Percentiles rank a stretch among this genome's conserved stretches.
These are phyloP conservation scores for Sinella curviseta DNA, from an alignment of 1,140 invertebrate species.

Conservation along the genomic window DNA sequence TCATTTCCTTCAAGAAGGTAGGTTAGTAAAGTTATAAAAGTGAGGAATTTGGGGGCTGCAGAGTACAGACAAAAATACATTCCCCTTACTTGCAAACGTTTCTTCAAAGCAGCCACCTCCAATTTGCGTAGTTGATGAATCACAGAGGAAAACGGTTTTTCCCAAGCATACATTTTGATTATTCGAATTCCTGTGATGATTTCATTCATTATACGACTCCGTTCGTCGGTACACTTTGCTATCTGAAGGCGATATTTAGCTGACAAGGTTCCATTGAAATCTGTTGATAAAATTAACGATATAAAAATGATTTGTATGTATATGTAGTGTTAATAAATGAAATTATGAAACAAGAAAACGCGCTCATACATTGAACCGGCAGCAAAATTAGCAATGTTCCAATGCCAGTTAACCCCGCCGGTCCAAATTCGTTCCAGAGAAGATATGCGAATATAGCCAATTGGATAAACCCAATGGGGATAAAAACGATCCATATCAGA, in stretches of 20 bases:
- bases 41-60: slow-evolving; percentile 28
- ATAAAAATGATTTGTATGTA: no score
- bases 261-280: not conserved
- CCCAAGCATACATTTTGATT: slow-evolving; percentile 7
- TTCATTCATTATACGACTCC: not conserved
- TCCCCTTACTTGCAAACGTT: slow-evolving; percentile 25
- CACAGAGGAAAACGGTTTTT: slow-evolving; percentile 12
- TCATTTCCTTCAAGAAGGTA: slow-evolving; percentile 1
- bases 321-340: no score
- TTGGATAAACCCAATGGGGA: slow-evolving; percentile 79
- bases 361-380: not conserved
- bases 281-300: slow-evolving; percentile 42
- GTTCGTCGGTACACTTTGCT: not conserved
- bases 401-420: not conserved
- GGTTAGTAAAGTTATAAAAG: slow-evolving; percentile 26
- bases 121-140: not conserved
- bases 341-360: no score
- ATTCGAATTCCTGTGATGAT: not conserved
- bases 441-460: not conserved
- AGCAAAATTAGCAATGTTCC: not conserved
- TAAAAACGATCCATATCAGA: slow-evolving; percentile 67
- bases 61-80: slow-evolving; percentile 22
- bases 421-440: not conserved
- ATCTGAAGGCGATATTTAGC: not conserved
- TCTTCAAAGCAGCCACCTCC: slow-evolving; percentile 25